Conservation (phyloP, 2,113 vertebrate species). For the Eublepharis macularius region DNA sequence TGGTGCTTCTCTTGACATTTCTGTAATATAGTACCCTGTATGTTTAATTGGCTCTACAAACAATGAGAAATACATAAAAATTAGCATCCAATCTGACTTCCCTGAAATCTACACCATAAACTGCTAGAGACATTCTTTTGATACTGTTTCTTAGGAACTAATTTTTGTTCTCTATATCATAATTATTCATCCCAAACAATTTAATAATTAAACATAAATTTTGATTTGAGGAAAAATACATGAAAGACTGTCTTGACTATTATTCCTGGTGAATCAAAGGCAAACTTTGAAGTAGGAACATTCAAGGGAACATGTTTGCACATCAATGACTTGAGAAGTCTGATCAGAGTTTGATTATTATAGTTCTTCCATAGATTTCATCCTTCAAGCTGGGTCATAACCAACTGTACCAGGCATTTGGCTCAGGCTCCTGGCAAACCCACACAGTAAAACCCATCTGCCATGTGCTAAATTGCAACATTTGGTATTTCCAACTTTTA, state of each 20-base stretch:
- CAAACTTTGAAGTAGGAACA: rapidly evolving
- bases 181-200: neutral
- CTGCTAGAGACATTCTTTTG: neutral
- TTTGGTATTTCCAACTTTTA: slow-evolving; percentile 17
- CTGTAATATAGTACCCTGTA: neutral
- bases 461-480: slow-evolving; percentile 28
- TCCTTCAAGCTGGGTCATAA: slow-evolving; percentile 36
- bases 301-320: neutral
- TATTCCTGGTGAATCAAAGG: neutral
- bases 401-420: slow-evolving; percentile 2
- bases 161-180: neutral
- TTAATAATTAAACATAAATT: neutral
- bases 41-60: neutral
- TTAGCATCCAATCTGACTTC: neutral
- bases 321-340: neutral
- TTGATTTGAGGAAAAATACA: neutral
- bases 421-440: slow-evolving; percentile 12
- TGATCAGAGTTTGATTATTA: slow-evolving; percentile 16
- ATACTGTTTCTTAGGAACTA: neutral
- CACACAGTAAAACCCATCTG: slow-evolving; percentile 18
- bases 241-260: neutral
- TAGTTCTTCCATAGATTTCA: slow-evolving; percentile 19
- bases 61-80: neutral
- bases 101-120: neutral
- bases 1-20: neutral